These are phyloP conservation scores for Cynocephalus volans DNA, from an alignment of 2,113 vertebrate genomes.

Conservation along the genomic window DNA sequence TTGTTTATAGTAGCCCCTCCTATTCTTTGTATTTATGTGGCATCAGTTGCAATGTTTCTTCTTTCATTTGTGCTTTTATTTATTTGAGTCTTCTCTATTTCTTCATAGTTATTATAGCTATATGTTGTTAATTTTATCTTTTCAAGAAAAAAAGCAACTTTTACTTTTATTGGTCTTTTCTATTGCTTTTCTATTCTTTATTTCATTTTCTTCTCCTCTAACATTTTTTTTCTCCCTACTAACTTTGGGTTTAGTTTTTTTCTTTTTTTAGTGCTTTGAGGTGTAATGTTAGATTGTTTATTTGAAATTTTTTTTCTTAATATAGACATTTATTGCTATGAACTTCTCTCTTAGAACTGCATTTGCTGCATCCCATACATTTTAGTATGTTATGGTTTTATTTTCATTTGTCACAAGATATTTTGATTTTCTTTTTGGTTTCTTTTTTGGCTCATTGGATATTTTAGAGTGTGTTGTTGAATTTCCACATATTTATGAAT, in stretches of 20 bases:
- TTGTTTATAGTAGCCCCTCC: too few species aligned
- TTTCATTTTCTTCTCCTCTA: background rate
- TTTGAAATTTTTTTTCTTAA: background rate
- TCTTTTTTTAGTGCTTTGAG: background rate
- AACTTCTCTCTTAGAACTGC: background rate
- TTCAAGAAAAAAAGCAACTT: background rate
- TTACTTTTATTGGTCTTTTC: background rate
- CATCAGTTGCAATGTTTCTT: background rate
- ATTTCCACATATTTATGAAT: background rate
- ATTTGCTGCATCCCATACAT: background rate
- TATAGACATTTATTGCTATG: background rate
- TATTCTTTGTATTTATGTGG: too few species aligned
- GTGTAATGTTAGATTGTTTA: too few species aligned
- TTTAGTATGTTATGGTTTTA: background rate
- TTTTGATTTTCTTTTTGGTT: background rate
- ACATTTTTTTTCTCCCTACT: background rate
- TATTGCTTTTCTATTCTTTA: background rate
- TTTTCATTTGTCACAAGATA: background rate
- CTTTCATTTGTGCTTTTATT: background rate
- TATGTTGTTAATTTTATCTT: background rate
- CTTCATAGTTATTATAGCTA: background rate
- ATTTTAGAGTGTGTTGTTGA: too few species aligned
- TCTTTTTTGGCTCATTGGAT: background rate
- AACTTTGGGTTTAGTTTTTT: background rate
- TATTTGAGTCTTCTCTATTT: background rate